Conservation (phyloP, 2,888 invertebrate genomes). For the Caradrina kadenii region DNA sequence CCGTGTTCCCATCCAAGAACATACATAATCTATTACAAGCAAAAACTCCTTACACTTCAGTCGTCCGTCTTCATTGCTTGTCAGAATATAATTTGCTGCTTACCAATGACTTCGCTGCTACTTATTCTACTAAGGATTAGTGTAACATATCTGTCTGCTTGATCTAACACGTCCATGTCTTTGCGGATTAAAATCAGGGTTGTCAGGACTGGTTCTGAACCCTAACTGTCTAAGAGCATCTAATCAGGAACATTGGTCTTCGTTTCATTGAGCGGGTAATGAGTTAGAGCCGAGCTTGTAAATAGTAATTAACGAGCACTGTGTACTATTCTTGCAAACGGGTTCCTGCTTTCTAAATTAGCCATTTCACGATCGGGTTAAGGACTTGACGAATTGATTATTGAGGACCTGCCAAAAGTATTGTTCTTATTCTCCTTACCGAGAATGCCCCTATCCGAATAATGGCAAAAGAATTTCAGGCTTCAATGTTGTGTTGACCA, state of each 20-base stretch:
- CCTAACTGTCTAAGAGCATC: background rate
- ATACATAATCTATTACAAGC: constrained; percentile 17
- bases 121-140: constrained; percentile 49
- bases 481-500: too few species aligned
- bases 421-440: constrained; percentile 2
- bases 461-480: background rate
- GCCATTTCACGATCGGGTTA: constrained; percentile 14
- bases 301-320: background rate
- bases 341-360: constrained; percentile 24
- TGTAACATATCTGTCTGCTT: constrained; percentile 42
- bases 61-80: constrained; percentile 44
- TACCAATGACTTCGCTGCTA: constrained; percentile 15
- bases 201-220: constrained; percentile 9
- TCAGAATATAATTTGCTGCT: constrained; percentile 46
- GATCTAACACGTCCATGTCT: constrained; percentile 45
- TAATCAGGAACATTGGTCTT: background rate
- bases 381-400: constrained; percentile 8
- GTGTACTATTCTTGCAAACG: background rate
- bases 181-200: constrained; percentile 43
- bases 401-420: constrained; percentile 22
- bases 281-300: background rate
- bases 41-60: constrained; percentile 30
- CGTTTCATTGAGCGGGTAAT: background rate
- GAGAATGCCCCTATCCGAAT: background rate
- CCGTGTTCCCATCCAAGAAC: constrained; percentile 13